These are phyloP conservation scores for Zoanthus sociatus DNA, from an alignment of 92 coral and sea anemone species.

Conservation along the genomic window DNA sequence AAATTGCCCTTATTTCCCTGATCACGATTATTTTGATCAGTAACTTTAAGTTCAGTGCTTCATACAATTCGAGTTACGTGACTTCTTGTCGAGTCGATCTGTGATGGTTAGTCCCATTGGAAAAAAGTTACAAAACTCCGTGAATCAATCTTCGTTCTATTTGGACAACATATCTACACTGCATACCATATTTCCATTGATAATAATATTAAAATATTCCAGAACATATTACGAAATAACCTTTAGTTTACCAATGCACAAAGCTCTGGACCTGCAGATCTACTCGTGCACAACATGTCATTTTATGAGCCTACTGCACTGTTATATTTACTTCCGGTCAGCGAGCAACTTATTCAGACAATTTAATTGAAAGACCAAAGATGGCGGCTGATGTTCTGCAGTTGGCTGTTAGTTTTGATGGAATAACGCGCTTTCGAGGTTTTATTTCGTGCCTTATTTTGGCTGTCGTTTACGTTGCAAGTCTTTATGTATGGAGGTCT, in stretches of 20 bases:
- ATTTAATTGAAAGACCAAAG: constrained; percentile 17
- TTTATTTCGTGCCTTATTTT: constrained; percentile 86
- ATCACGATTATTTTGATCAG: background rate
- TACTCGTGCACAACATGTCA: constrained; percentile 14
- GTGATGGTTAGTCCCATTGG: background rate
- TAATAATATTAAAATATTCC: background rate
- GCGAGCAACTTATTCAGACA: constrained; percentile 27
- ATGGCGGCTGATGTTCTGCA: constrained; percentile 77
- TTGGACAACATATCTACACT: background rate
- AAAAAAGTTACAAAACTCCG: background rate
- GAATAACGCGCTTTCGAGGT: constrained; percentile 79
- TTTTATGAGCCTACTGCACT: constrained; percentile 34
- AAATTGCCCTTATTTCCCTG: background rate
- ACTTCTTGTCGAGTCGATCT: background rate
- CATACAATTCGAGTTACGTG: background rate
- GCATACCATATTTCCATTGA: background rate
- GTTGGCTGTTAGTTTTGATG: constrained; percentile 74
- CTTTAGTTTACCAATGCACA: background rate
- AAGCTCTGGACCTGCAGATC: too few relatives aligned
- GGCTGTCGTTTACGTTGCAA: constrained; percentile 87
- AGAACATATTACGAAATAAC: constrained; percentile 18
- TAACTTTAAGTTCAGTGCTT: background rate
- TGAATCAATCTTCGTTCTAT: background rate
- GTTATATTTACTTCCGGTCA: constrained; percentile 47
- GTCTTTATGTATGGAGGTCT: constrained; percentile 88